Evolutionary conservation across 2,888 invertebrate species (phyloP), one percentile per base, ranked within the genome.

Genomic region (Phengaris arion): DNA sequence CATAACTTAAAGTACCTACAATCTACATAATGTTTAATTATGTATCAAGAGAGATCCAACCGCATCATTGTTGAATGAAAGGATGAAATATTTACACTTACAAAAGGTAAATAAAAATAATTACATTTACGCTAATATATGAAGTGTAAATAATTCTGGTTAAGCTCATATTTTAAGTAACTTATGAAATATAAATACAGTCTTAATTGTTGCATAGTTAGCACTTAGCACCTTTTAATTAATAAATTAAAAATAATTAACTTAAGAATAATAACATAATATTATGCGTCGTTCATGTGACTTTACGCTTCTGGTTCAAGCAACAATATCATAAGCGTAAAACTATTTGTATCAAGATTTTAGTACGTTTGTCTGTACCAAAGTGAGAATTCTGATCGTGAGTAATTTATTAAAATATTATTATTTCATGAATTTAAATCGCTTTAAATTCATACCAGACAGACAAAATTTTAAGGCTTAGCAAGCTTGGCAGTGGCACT

Each of bases 131-230:
- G 35, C 12, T 35, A 6, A 13, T 64, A 35, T 45, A 64, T 64
- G 13, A 64, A 64, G 64, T 64, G 35, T 59, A 59, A 59, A 59
- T 59, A 59, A 59, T 59, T 59, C 59, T 59, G 10, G 15, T 22
- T 22, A 15, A 22, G 22, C 59, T 59, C 12, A 64, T 64, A 35
- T 10, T 7, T 64, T 35, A 35, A 12, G 10, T 52, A 22, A 52
- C 22, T n/a, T 51, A 52, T 52, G 35, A 72, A 52, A 72, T 74
- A 75, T 68, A 68, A 73, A 77, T 77, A 87, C 89, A 89, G 90
- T 89, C 89, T 89, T 85, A 84, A 78, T 22, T 79, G 83, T 86
- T 85, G 86, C 86, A 85, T 86, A 85, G 77, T 72, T 35, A 35
- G 4, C 4, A 3, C 35, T 4, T 52, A 79, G 82, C 84, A 87